phyloP scores from a whole-genome alignment of 2,797 vertebrate species.

The Anguilla pacifica region DNA sequence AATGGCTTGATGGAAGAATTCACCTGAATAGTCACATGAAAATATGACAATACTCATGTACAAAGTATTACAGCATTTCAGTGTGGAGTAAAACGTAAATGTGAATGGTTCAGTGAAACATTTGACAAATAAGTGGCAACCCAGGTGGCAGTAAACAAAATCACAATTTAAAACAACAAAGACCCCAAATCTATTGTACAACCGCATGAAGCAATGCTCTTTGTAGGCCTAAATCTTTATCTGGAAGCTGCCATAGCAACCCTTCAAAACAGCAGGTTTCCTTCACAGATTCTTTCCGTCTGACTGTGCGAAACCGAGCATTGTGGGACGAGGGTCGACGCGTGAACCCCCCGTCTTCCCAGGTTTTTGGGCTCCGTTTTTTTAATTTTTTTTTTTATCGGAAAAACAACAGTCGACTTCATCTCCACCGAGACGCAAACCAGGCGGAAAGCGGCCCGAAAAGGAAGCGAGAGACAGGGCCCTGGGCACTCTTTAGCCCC shows the following conservation, averaged over 20 bases:
- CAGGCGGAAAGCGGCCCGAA: too few relatives aligned
- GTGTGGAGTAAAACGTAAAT: background rate
- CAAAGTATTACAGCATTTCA: background rate
- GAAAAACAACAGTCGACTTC: background rate
- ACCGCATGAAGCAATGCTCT: background rate
- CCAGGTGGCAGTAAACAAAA: background rate
- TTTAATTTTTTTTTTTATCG: background rate
- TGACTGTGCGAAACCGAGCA: background rate
- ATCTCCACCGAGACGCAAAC: background rate
- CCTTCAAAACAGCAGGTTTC: background rate
- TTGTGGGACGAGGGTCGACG: background rate
- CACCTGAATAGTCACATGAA: too few relatives aligned
- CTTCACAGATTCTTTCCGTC: background rate
- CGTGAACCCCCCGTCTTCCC: background rate
- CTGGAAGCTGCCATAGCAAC: background rate
- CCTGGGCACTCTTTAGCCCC: background rate
- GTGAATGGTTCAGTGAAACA: background rate
- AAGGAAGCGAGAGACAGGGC: background rate
- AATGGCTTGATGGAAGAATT: too few relatives aligned
- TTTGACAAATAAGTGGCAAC: background rate
- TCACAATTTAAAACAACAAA: background rate
- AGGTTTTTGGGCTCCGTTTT: background rate
- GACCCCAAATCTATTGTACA: background rate
- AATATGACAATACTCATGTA: too few relatives aligned
- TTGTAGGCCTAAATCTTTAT: background rate